Conservation (phyloP, 2,113 vertebrate species). For the Uropsilus gracilis region DNA sequence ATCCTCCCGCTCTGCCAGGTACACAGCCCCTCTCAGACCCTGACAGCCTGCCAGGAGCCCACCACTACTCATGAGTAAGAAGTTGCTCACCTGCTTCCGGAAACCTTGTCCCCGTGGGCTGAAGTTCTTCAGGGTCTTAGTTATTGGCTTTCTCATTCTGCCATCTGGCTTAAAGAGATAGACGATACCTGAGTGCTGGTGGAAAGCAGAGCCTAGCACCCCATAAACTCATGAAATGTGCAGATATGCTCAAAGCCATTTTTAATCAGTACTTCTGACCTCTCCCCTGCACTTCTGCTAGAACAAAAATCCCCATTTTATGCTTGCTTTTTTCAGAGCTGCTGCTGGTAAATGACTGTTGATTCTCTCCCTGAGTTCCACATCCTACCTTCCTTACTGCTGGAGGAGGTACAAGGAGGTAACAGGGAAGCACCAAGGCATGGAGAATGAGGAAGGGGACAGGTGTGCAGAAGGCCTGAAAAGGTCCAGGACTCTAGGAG, state of each 20-base stretch:
- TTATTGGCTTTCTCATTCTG: neutral
- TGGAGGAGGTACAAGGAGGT: neutral
- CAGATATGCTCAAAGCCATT: no score
- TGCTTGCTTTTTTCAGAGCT: neutral
- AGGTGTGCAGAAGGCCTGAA: neutral
- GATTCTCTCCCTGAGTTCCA: neutral
- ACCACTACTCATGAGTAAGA: neutral
- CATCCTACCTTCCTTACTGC: neutral
- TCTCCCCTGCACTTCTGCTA: no score
- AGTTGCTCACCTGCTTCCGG: conserved; percentile 13
- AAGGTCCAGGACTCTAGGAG: neutral
- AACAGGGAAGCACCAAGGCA: neutral
- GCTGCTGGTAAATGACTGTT: neutral
- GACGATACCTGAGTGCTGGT: no score
- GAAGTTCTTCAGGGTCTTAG: neutral
- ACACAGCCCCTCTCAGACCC: no score
- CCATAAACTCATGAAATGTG: no score
- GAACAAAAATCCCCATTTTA: neutral
- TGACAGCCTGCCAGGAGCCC: neutral
- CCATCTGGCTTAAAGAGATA: neutral
- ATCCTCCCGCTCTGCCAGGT: neutral
- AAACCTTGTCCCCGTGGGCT: neutral
- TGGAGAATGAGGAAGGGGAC: neutral
- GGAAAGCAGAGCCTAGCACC: no score
- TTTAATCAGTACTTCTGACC: no score